phyloP scores from a whole-genome alignment of 2,797 vertebrate species.

The Esox lucius region DNA sequence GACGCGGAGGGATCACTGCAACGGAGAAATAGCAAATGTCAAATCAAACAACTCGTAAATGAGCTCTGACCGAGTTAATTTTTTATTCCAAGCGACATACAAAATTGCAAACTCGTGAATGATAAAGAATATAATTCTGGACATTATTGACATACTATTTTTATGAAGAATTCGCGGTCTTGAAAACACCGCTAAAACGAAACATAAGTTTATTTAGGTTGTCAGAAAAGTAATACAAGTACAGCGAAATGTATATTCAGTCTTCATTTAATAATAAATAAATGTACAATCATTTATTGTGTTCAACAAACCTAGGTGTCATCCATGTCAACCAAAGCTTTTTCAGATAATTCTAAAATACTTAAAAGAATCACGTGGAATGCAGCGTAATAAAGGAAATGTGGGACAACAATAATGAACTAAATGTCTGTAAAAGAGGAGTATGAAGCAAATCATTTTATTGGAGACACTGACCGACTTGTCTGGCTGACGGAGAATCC shows the following conservation, averaged over 20 bases:
- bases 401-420: background rate
- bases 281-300: background rate
- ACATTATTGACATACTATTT: no score
- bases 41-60: no score
- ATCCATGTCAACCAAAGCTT: background rate
- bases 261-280: background rate
- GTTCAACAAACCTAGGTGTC: background rate
- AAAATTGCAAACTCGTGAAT: no score
- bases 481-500: background rate
- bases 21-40: no score
- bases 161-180: no score
- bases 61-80: no score
- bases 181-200: no score
- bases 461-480: conserved; percentile 11
- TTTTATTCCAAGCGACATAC: no score
- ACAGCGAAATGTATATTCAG: background rate
- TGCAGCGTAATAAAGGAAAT: background rate
- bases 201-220: background rate
- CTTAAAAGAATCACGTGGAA: background rate
- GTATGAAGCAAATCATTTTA: conserved; percentile 11
- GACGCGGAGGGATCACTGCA: background rate
- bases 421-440: conserved; percentile 4
- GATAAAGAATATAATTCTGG: no score
- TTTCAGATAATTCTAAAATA: background rate
- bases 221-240: no score